Evolutionary conservation across 2,888 invertebrate genomes (phyloP).

Genomic region (Actias luna): DNA sequence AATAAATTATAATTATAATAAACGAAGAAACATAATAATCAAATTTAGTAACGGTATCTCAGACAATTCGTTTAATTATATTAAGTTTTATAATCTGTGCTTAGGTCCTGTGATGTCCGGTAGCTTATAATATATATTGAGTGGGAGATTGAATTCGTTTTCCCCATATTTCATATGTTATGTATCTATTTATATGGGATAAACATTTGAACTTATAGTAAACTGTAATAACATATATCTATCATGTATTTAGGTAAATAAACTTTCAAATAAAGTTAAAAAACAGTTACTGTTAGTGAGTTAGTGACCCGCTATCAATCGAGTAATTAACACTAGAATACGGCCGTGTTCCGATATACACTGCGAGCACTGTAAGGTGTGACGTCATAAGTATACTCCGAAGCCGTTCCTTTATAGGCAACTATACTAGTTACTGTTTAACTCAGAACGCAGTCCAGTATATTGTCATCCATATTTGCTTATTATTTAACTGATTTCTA

Average conservation of each 20-base stretch:
- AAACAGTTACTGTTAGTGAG: not conserved
- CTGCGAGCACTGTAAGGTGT: no score
- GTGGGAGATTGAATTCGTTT: not conserved
- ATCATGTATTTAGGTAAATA: not conserved
- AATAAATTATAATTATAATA: no score
- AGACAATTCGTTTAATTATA: not conserved
- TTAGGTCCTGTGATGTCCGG: not conserved
- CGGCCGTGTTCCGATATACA: no score
- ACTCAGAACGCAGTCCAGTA: no score
- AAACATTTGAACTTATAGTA: not conserved
- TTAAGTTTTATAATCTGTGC: not conserved
- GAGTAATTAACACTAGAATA: not conserved
- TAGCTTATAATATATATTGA: not conserved
- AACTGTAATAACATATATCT: no score
- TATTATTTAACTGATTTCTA: no score
- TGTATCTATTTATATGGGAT: not conserved
- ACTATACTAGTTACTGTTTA: no score
- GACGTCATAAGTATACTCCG: no score
- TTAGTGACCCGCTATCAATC: not conserved
- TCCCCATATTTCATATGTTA: not conserved
- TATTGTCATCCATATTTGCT: no score
- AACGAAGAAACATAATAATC: no score
- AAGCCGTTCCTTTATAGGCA: no score
- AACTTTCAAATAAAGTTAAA: not conserved
- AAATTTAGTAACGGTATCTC: not conserved